phyloP scores from a whole-genome alignment of 2,888 invertebrate species.

The Scaptomyza flava region DNA sequence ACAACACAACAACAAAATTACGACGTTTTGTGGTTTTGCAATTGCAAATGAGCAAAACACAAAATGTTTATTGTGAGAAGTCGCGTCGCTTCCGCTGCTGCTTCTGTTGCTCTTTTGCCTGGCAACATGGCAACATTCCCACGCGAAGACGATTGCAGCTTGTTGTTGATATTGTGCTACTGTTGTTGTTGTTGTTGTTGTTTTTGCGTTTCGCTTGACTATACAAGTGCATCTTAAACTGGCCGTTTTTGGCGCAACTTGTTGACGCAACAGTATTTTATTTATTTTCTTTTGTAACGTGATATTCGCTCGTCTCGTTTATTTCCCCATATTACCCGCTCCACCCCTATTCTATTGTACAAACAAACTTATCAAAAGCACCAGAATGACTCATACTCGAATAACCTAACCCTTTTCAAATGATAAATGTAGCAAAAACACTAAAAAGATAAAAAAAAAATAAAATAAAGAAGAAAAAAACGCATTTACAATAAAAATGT shows the following conservation, averaged over 20 bases:
- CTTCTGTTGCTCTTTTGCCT: constrained; percentile 23
- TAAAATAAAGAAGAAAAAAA: constrained; percentile 5
- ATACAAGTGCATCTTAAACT: constrained; percentile 15
- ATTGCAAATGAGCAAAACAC: constrained; percentile 19
- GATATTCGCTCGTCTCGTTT: constrained; percentile 1
- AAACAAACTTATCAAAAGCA: no score
- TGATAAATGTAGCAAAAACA: constrained; percentile 28
- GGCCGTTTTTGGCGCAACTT: constrained; percentile 19
- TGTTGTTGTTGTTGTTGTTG: constrained; percentile 24
- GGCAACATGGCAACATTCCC: constrained; percentile 43
- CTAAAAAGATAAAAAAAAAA: constrained; percentile 9
- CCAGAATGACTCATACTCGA: constrained; percentile 35
- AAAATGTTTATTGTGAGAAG: constrained; percentile 3
- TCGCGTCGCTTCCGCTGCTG: constrained; percentile 31
- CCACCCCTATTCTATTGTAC: background rate
- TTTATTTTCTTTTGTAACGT: background rate
- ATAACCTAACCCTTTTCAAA: constrained; percentile 21
- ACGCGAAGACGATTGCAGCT: constrained; percentile 42
- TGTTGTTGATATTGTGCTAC: constrained; percentile 19
- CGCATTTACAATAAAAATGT: constrained; percentile 29
- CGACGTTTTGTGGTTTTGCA: constrained; percentile 26
- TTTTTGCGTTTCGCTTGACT: constrained; percentile 18
- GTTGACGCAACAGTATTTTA: constrained; percentile 30
- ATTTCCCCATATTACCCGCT: background rate
- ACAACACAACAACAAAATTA: constrained; percentile 5